These are phyloP conservation scores for Pangasius krempfi DNA, from an alignment of 2,797 vertebrate genomes.

Conservation along the genomic window DNA sequence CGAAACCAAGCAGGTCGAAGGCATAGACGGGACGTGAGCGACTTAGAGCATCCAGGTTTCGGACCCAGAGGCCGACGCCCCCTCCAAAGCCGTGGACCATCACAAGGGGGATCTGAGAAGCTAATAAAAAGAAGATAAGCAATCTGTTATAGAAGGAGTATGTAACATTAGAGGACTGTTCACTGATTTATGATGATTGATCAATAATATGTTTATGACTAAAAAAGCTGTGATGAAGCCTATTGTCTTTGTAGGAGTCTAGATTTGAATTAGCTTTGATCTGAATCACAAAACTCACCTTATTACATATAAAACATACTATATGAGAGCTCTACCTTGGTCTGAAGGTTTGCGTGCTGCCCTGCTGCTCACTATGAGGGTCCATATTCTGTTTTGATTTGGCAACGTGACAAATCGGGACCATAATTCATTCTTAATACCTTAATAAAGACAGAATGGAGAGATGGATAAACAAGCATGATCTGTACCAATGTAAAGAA, in stretches of 20 bases:
- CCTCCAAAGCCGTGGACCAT: constrained; percentile 93
- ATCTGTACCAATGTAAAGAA: not conserved
- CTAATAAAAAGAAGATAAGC: constrained; percentile 39
- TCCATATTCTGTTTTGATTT: constrained; percentile 87
- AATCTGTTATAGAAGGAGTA: not conserved
- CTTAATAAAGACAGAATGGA: constrained; percentile 64
- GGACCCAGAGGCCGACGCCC: constrained; percentile 89
- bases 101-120: constrained; percentile 81
- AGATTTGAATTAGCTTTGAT: not conserved
- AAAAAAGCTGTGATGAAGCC: not conserved
- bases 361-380: constrained; percentile 79
- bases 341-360: constrained; percentile 25
- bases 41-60: constrained; percentile 83
- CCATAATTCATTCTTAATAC: constrained; percentile 85
- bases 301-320: not conserved
- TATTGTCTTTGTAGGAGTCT: not conserved
- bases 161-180: not conserved
- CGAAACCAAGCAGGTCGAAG: constrained; percentile 90
- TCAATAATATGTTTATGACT: not conserved
- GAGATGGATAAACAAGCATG: not conserved
- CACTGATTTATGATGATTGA: not conserved
- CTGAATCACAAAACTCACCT: not conserved
- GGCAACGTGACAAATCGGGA: constrained; percentile 85
- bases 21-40: constrained; percentile 75
- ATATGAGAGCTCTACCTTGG: constrained; percentile 21